Evolutionary conservation across 2,797 vertebrate species (phyloP), one percentile per base, ranked within the genome.

Genomic region (Pseudochirops corinnae): DNA sequence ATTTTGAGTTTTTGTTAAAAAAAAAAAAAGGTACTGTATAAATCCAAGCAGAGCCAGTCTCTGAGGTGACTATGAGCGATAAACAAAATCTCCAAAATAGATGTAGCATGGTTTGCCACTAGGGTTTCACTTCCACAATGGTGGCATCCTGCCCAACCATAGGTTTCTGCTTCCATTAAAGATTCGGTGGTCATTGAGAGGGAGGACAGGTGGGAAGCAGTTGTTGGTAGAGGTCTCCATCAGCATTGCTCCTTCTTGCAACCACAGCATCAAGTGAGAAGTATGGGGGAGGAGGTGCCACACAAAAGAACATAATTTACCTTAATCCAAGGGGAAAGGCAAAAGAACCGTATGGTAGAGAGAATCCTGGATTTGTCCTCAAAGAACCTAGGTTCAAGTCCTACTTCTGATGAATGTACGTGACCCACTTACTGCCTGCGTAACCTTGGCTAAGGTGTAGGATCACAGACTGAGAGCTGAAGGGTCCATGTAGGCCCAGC

Each of bases 41-140:
- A n/a, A 53, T 39, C 52, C 31, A 5, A 18, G 5, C 28, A 0
- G 9, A 96, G 74, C 56, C 74, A 87, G 91, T 55, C 91, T 90
- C 95, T 74, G 74, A 82, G 57, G 55, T 24, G 95, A 94, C 95
- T 91, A 91, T n/a, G 56, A 28, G 4, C 39, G n/a, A 90, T 91
- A 82, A 58, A 46, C 31, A 57, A 26, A 91, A 57, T 16, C 91
- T 94, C 91, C 62, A 50, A 92, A 96, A 96, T 92, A 96, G 95
- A 55, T 10, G 0, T 4, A 3, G 39, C 74, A 90, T 74, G 39
- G 55, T 46, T 82, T 10, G 91, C 97, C 91, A 13, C 53, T 1
- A 9, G 4, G 92, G 96, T 94, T 92, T 46, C 93, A 96, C 95
- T 96, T 97, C 95, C 93, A 93, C 29, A 90, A 58, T 6, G 74